Base-by-base conservation (phyloP, 2,113 vertebrate genomes). In the Crotalus tigris region DNA sequence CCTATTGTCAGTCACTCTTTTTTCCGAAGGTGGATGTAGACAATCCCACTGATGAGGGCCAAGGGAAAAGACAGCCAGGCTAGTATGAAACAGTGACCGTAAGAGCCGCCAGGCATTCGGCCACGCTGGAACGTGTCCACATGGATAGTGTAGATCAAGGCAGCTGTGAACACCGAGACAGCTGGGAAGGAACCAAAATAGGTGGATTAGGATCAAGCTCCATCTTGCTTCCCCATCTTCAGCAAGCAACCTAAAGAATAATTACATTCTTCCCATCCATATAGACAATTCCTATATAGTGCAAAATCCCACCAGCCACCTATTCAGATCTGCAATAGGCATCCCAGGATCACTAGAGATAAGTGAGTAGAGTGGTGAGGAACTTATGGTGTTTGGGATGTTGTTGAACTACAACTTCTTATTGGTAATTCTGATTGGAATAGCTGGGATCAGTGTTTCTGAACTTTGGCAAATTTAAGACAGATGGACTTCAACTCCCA, bases 11-110 rank as follows among this genome's bases (percentile, higher is more conserved):
- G 75, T 97, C 95, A 98, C 92, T 98, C 97, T 57, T 97, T 98
- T 94, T 99, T 99, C 92, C 98, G 97, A 92, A 99, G 97, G 95
- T 98, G 98, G 91, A 98, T 96, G 85, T 99, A 99, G 11, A 99
- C 94, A 26, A 98, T 58, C 4, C 97, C 98, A 3, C 98, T 98
- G 93, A 97, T 44, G 46, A 99, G 96, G 26, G 98, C 97, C 2
- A 99, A 97, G 44, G 98, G 98, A 55, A 98, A 98, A 51, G 98
- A 98, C 87, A 98, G 93, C 98, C 98, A 99, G 3, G 98, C 98
- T 93, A 99, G 95, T 90, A 98, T 97, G 46, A 98, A 99, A 95
- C 98, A 98, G 96, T 98, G 98, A 5, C 98, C 98, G 5, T 98
- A 99, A 55, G 90, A 97, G 88, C 98, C 98, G 10, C 92, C 96